A percentile compares a stretch with the other conserved stretches of the same genome.
Evolutionary conservation across 2,888 invertebrate species (phyloP).

Genomic region (Drosophila glabriapex): DNA sequence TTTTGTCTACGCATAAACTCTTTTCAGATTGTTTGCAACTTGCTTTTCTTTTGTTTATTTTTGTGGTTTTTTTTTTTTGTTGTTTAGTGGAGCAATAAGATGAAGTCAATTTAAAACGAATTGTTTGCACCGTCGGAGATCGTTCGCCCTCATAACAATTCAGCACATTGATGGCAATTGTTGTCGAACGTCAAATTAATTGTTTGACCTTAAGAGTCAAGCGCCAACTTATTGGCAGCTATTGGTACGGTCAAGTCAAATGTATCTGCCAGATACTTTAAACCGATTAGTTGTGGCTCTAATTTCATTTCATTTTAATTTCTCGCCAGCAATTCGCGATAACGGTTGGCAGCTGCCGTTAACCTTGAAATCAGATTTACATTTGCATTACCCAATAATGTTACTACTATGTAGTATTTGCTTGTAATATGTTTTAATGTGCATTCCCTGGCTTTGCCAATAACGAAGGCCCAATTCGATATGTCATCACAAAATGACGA

Average conservation of each 20-base stretch:
- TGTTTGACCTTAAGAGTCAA: constrained; percentile 63
- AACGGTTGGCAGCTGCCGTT: constrained; percentile 36
- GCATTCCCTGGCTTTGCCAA: constrained; percentile 32
- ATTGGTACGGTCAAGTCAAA: constrained; percentile 23
- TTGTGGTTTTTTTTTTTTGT: background rate
- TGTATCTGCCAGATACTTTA: constrained; percentile 54
- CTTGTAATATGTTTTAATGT: constrained; percentile 48
- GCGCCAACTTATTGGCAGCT: constrained; percentile 24
- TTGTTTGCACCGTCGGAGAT: constrained; percentile 48
- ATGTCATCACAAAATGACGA: constrained; percentile 17
- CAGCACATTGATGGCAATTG: constrained; percentile 1
- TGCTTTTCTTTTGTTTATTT: constrained; percentile 26
- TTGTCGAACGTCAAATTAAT: constrained; percentile 58
- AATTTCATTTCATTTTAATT: constrained; percentile 55
- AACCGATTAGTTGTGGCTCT: constrained; percentile 67
- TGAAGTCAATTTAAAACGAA: constrained; percentile 40
- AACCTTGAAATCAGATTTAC: constrained; percentile 50
- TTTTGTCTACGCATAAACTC: constrained; percentile 34
- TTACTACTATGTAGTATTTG: background rate
- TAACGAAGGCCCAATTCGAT: constrained; percentile 19
- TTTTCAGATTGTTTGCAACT: constrained; percentile 21
- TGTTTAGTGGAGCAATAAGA: constrained; percentile 21
- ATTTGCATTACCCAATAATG: constrained; percentile 23
- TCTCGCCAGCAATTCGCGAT: constrained; percentile 51
- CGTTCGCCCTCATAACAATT: constrained; percentile 53